Conservation (phyloP, 2,797 vertebrate species). For the Peromyscus melanophrys region DNA sequence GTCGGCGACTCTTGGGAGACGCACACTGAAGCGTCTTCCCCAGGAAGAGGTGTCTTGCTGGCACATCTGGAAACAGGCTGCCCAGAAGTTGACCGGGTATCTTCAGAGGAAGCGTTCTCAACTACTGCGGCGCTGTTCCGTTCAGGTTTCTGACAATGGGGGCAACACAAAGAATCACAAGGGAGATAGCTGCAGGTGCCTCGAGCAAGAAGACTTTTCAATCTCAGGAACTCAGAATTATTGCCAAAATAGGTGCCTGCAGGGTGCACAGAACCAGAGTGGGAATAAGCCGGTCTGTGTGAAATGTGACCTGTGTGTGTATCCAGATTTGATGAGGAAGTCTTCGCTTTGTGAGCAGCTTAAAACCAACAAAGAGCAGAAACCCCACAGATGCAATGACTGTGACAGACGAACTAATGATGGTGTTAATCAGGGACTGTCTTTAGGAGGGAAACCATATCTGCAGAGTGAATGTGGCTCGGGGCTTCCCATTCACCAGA, state of each 20-base stretch:
- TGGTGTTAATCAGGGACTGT: neutral
- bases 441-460: neutral
- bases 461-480: neutral
- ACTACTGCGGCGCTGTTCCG: neutral
- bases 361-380: neutral
- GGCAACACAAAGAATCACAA: neutral
- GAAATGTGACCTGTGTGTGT: neutral
- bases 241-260: neutral
- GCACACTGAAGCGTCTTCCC: conserved; percentile 14
- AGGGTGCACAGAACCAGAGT: neutral
- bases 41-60: conserved; percentile 50
- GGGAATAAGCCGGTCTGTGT: neutral
- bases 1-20: neutral
- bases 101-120: conserved; percentile 13
- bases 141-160: neutral
- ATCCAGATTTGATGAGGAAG: conserved; percentile 14
- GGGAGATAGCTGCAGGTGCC: neutral
- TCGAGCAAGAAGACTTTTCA: neutral
- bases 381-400: neutral
- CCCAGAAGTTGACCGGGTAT: conserved; percentile 8
- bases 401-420: neutral
- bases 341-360: neutral
- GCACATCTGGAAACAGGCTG: conserved; percentile 61
- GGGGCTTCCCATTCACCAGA: neutral
- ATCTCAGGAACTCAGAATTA: neutral